Conservation (phyloP, 2,113 vertebrate species). For the Sinosuthora webbiana region DNA sequence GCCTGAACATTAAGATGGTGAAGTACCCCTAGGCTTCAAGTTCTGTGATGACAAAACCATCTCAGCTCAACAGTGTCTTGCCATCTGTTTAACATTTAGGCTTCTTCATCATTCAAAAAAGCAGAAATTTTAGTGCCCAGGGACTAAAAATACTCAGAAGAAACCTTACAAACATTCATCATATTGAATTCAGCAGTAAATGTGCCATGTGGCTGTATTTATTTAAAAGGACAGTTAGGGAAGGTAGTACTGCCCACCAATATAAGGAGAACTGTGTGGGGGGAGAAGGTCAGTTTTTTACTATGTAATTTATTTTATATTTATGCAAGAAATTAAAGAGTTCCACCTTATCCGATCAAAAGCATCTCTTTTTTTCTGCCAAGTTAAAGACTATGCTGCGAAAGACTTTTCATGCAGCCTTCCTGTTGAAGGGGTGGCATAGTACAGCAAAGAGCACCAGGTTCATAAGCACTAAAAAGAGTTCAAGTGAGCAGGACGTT, state of each 20-base stretch:
- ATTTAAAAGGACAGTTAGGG: neutral
- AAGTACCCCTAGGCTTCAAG: neutral
- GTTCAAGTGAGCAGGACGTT: neutral
- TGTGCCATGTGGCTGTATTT: fast-evolving
- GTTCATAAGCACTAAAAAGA: neutral
- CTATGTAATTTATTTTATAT: neutral
- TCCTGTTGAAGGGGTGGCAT: neutral
- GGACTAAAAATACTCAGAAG: neutral
- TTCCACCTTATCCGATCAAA: neutral
- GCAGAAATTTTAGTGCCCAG: neutral
- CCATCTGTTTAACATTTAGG: neutral
- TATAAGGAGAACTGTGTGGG: neutral
- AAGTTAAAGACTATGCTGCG: neutral
- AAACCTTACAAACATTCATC: neutral
- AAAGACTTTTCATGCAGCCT: neutral
- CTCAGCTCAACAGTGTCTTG: neutral
- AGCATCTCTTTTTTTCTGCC: neutral
- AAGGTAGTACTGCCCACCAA: neutral
- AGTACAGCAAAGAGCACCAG: neutral
- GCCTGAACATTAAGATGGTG: neutral
- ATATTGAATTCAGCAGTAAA: neutral
- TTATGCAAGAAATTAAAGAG: neutral
- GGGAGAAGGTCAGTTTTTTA: neutral
- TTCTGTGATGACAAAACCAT: neutral
- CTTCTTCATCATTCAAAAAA: neutral